Conservation (phyloP, 2,113 vertebrate genomes). For the Rhea pennata region DNA sequence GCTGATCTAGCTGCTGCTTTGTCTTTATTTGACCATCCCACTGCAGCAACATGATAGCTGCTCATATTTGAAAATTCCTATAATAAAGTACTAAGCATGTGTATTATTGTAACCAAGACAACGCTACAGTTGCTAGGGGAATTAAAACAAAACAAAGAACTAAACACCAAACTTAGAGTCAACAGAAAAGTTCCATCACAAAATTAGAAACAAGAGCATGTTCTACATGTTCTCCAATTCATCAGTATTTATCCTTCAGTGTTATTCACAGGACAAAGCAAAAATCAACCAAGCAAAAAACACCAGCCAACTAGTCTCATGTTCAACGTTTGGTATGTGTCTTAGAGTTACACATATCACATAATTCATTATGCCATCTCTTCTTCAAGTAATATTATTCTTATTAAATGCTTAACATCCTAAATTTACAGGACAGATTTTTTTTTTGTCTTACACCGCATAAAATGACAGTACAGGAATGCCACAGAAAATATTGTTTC, state of each 20-base stretch:
- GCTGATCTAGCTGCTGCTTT: background rate
- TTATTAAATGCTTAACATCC: background rate
- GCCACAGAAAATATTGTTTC: background rate
- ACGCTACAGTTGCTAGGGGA: background rate
- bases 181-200: background rate
- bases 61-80: background rate
- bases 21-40: background rate
- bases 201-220: background rate
- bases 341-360: background rate
- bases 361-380: background rate
- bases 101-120: background rate
- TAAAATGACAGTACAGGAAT: background rate
- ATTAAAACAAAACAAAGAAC: background rate
- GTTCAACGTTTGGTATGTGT: background rate
- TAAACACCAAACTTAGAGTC: background rate
- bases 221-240: background rate
- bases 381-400: background rate
- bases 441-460: accelerated
- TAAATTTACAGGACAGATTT: background rate
- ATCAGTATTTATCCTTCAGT: background rate
- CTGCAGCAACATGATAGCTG: background rate
- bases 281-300: background rate
- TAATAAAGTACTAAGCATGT: background rate
- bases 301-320: background rate
- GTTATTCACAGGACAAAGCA: background rate